These are phyloP conservation scores for Lytechinus variegatus DNA, from an alignment of 35 echinoderm and acorn worm genomes.

Conservation along the genomic window DNA sequence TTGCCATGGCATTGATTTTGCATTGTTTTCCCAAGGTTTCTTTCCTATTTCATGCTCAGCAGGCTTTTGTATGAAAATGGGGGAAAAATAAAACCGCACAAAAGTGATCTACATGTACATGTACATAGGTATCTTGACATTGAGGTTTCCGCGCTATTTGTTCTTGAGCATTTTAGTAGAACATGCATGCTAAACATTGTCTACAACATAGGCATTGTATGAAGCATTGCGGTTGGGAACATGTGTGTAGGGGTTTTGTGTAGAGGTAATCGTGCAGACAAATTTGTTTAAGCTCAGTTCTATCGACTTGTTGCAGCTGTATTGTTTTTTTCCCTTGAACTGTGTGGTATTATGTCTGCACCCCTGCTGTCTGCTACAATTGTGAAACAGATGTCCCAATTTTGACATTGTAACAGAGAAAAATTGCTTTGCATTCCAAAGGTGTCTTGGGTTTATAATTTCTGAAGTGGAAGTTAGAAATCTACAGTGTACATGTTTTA, in stretches of 20 bases:
- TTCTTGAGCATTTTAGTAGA: neutral
- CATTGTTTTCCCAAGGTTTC: neutral
- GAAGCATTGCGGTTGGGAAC: neutral
- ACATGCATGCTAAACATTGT: neutral
- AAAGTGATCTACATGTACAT: too few relatives aligned
- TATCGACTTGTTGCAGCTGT: neutral
- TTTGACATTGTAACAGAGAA: neutral
- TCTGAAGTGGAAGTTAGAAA: too few relatives aligned
- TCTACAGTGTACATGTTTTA: too few relatives aligned
- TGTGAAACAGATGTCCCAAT: neutral
- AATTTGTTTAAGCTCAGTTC: neutral
- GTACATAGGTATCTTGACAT: neutral
- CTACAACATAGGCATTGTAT: neutral
- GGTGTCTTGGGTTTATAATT: too few relatives aligned
- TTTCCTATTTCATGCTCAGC: neutral
- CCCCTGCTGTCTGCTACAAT: neutral
- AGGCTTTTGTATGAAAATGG: neutral
- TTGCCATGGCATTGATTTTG: neutral
- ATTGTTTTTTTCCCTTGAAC: neutral
- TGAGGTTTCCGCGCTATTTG: neutral
- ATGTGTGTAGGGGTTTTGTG: neutral
- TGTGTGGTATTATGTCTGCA: neutral
- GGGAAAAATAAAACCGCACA: neutral
- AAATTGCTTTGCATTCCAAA: too few relatives aligned
- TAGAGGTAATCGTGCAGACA: neutral